A percentile compares a stretch with the other conserved stretches of the same genome.
phyloP scores from a whole-genome alignment of 2,797 vertebrate species.

The Acanthis flammea region DNA sequence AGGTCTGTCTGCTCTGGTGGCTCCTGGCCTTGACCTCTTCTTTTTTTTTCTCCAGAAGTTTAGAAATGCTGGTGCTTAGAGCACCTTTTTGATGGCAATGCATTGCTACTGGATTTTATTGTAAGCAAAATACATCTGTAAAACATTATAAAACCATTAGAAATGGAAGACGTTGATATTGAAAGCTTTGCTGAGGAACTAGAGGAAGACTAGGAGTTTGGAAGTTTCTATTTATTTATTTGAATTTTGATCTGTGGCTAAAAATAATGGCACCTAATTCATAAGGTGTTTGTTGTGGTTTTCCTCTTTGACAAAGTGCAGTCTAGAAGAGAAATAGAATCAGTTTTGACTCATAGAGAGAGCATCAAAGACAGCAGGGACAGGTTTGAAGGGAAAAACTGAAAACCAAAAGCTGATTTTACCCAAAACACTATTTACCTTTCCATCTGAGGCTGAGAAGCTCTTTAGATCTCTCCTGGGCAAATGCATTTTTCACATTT shows the following conservation, averaged over 20 bases:
- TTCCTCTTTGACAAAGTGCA: neutral
- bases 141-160: neutral
- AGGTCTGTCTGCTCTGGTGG: neutral
- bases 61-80: neutral
- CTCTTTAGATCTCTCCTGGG: neutral
- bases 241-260: neutral
- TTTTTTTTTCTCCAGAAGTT: neutral
- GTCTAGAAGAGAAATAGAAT: neutral
- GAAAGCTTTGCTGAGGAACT: neutral
- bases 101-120: neutral
- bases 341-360: neutral
- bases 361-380: neutral
- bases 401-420: neutral
- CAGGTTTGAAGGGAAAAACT: neutral
- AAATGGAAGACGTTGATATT: neutral
- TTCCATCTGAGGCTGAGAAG: neutral
- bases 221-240: neutral
- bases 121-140: neutral
- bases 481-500: neutral
- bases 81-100: neutral
- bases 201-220: neutral
- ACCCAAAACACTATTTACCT: neutral
- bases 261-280: neutral
- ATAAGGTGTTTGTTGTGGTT: neutral
- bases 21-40: neutral